These are phyloP conservation scores for Micromussa lordhowensis DNA, from an alignment of 92 coral and sea anemone species.

Conservation along the genomic window DNA sequence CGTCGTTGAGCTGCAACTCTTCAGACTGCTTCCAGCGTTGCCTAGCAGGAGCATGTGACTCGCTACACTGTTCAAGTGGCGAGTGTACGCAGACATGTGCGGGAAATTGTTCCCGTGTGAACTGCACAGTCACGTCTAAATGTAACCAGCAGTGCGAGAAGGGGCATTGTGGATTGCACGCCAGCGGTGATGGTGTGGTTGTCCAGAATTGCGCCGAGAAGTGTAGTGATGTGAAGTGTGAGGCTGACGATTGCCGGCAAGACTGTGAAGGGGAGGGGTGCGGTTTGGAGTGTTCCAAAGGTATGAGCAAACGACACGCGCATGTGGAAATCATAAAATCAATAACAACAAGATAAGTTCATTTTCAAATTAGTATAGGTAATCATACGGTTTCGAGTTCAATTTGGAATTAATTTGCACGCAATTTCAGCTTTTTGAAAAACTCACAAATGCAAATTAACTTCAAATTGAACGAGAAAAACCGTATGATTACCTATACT, in stretches of 20 bases:
- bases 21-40: slow-evolving; percentile 54
- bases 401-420: no score
- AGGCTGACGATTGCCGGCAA: slow-evolving; percentile 56
- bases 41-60: slow-evolving; percentile 45
- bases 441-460: no score
- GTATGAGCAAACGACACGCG: not conserved
- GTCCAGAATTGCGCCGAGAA: slow-evolving; percentile 65
- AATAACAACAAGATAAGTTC: no score
- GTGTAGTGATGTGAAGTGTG: slow-evolving; percentile 49
- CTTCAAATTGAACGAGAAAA: no score
- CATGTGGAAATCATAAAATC: no score
- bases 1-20: slow-evolving; percentile 47
- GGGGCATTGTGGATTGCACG: slow-evolving; percentile 57
- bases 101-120: slow-evolving; percentile 34
- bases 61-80: slow-evolving; percentile 48
- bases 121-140: slow-evolving; percentile 30
- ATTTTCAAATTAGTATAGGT: no score
- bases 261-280: slow-evolving; percentile 66
- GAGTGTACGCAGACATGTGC: slow-evolving; percentile 69
- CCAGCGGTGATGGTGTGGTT: slow-evolving; percentile 32
- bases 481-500: no score
- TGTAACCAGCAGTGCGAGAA: slow-evolving; percentile 78
- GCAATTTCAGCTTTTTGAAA: no score
- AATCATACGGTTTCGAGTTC: no score
- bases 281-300: slow-evolving; percentile 42